These are phyloP conservation scores for Protodeltote pygarga DNA, from an alignment of 2,888 invertebrate species.

Conservation along the genomic window DNA sequence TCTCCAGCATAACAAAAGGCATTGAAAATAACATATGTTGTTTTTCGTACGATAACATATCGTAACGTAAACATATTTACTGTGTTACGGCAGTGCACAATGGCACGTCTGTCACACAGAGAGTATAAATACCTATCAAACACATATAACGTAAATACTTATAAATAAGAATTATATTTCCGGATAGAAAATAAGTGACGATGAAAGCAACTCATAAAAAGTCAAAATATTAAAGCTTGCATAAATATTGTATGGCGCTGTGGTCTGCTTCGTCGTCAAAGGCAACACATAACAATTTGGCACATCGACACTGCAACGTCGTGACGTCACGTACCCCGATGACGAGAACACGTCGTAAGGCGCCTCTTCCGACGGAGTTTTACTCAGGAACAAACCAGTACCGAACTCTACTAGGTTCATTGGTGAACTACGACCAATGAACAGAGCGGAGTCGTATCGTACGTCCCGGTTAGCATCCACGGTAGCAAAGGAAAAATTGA, in stretches of 20 bases:
- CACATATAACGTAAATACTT: neutral
- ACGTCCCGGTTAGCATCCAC: slow-evolving; percentile 80
- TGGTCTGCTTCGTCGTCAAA: slow-evolving; percentile 55
- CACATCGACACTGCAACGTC: slow-evolving; percentile 71
- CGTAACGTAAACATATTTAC: slow-evolving; percentile 16
- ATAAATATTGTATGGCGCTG: slow-evolving; percentile 46
- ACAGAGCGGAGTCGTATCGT: slow-evolving; percentile 62
- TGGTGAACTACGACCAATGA: slow-evolving; percentile 90
- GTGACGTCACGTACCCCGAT: slow-evolving; percentile 88
- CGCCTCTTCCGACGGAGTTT: slow-evolving; percentile 96
- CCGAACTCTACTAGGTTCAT: slow-evolving; percentile 98
- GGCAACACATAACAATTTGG: slow-evolving; percentile 72
- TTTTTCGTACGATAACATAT: slow-evolving; percentile 32
- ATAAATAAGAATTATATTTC: slow-evolving; percentile 3
- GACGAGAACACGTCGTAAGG: slow-evolving; percentile 89
- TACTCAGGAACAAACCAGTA: slow-evolving; percentile 96
- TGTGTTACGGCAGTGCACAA: neutral
- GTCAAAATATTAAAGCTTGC: slow-evolving; percentile 28
- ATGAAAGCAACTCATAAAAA: slow-evolving; percentile 3
- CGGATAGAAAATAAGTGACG: slow-evolving; percentile 1
- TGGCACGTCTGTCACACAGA: too few relatives aligned
- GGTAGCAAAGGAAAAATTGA: slow-evolving; percentile 82
- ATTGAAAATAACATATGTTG: slow-evolving; percentile 24
- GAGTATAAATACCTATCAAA: too few relatives aligned
- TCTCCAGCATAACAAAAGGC: slow-evolving; percentile 5